These are phyloP conservation scores for Tichodroma muraria DNA, from an alignment of 2,113 vertebrate genomes.

Conservation along the genomic window DNA sequence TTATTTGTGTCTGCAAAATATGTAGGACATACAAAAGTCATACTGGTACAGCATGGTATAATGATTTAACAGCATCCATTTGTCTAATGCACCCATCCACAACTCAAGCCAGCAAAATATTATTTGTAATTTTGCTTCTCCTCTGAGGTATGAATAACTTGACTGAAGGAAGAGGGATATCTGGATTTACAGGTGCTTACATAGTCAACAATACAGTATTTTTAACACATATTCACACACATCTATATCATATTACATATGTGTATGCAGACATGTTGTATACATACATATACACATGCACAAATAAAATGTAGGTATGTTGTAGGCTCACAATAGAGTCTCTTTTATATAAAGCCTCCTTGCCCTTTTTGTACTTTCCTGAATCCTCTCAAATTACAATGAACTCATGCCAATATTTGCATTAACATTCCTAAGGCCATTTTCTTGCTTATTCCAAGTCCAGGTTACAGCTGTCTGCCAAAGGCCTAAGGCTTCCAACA, in stretches of 20 bases:
- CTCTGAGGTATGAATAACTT: background rate
- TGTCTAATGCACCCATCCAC: background rate
- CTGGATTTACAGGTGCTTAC: background rate
- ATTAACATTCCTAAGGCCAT: background rate
- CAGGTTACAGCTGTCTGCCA: background rate
- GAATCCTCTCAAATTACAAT: background rate
- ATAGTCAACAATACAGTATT: background rate
- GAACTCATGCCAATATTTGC: background rate
- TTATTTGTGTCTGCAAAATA: constrained; percentile 42
- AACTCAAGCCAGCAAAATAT: constrained; percentile 16
- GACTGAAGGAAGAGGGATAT: background rate
- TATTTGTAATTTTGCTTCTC: background rate
- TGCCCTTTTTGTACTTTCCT: background rate
- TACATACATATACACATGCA: background rate
- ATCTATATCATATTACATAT: background rate
- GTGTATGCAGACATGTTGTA: background rate
- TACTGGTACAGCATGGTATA: background rate
- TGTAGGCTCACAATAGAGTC: background rate
- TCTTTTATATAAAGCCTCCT: background rate
- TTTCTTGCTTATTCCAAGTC: background rate
- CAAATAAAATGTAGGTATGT: background rate
- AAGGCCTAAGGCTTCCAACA: background rate
- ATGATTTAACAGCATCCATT: constrained; percentile 33
- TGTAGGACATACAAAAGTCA: constrained; percentile 25
- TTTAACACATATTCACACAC: background rate